Base-by-base conservation (phyloP, 1,140 invertebrate genomes). In the Magallana angulata region DNA sequence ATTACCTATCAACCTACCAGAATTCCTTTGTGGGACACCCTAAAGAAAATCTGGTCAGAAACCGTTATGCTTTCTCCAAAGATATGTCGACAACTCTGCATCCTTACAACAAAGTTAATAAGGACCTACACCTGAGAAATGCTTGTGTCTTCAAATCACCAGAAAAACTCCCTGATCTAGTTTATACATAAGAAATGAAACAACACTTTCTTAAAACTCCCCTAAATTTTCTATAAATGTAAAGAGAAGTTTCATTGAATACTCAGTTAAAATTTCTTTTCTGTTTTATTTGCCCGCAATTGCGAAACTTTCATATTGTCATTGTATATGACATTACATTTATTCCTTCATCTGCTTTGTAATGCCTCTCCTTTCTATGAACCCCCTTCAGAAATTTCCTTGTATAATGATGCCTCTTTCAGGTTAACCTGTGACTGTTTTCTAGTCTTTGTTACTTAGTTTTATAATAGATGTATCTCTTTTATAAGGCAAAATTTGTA, bases 61-160 rank as follows among this genome's bases (percentile, higher is more conserved):
- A 85, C 14, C 82, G 90, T 30, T 91, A 85, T 85, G 90, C 91
- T 18, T 88, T 86, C 7, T 90, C 91, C 14, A 91, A 86, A 83
- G 83, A 87, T 24, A 83, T 86, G 24, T 92, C 91, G 11, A 91
- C 91, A n/a, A 84, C 85, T 56, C 59, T 92, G 12, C 91, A 91
- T 58, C 85, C 87, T 11, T 85, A 87, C 62, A 92, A 91, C 76
- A 89, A 88, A 76, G 71, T 88, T 5, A 90, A 91, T 82, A 91
- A 91, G 84, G 90, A 91, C 82, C 84, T 91, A 1, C 82, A 91
- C 56, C 83, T 92, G 48, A 84, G 91, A 30, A 89, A 89, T 57
- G 56, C 60, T 1, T 57, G 87, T 1, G 48, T 81, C 8, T 83
- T 87, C 59, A 91, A 91, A 59, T 89, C 88, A 59, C 90, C 89